Evolutionary conservation across 2,113 vertebrate genomes (phyloP), one percentile per base, ranked within the genome.

Genomic region (Ptilonorhynchus violaceus): DNA sequence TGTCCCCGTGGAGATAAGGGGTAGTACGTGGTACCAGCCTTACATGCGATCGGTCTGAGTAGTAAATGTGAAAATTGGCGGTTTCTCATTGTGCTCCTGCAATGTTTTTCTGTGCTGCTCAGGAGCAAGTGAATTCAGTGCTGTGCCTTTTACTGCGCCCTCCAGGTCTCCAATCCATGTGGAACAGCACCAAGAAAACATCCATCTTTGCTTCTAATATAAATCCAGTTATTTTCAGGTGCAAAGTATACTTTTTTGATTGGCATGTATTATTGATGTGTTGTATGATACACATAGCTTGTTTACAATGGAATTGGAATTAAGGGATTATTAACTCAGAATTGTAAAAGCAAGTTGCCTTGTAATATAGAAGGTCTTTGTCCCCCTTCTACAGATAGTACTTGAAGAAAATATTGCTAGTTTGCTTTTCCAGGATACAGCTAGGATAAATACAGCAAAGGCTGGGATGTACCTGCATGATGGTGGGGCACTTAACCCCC

Each of bases 21-120:
- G 5, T 15, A 4, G n/a, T 3, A 0, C 19, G 5, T 3, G 33
- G 12, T 23, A 6, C 3, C 7, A 10, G 66, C 33, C 41, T 13
- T 3, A 0, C 11, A 0, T 7, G 16, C 5, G n/a, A 1, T n/a
- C 9, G 2, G 4, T 64, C 25, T 33, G 42, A 21, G 2, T 13
- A 10, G n/a, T 5, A 24, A 27, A 30, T 0, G n/a, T 8, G 22
- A 23, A 59, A 64, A 24, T 4, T 2, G 17, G 23, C 1, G 8
- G 2, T 59, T 67, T 59, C 30, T 83, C 25, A 25, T 22, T 9
- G 18, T 27, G n/a, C 11, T 72, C 19, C 41, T n/a, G 1, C 23
- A 6, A 0, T 3, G 19, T 7, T 72, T n/a, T 73, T 37, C 6
- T 7, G 0, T 4, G 31, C 33, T 23, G 63, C 50, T 44, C 6